These are phyloP conservation scores for Callorhinus ursinus DNA, from an alignment of 2,113 vertebrate genomes.

Conservation along the genomic window DNA sequence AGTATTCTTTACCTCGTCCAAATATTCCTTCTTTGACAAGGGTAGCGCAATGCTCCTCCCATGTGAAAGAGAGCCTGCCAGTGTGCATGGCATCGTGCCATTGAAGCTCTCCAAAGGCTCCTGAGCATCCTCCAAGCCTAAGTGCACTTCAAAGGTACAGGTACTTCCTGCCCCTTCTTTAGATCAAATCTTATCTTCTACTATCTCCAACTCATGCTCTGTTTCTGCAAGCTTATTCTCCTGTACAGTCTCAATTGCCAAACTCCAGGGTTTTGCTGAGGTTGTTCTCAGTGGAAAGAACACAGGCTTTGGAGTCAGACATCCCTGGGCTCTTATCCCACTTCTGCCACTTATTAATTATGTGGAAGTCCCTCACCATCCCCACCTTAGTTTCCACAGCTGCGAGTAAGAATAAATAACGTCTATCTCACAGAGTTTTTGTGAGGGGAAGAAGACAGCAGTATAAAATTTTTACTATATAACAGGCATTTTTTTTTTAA, in stretches of 20 bases:
- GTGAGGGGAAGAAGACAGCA: not conserved
- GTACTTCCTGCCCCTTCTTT: not conserved
- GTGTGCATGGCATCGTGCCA: not conserved
- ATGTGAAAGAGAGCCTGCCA: not conserved
- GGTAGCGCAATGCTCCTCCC: not conserved
- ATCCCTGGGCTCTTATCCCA: not conserved
- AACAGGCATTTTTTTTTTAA: not conserved
- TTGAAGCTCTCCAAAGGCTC: not conserved
- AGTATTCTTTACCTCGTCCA: not conserved
- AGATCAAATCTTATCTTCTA: not conserved
- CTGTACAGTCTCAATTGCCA: not conserved
- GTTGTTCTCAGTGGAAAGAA: not conserved
- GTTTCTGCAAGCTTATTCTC: not conserved
- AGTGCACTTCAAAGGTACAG: not conserved
- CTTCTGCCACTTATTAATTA: not conserved
- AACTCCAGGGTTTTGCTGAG: constrained; percentile 5
- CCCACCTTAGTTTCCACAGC: not conserved
- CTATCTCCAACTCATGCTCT: not conserved
- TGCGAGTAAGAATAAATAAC: not conserved
- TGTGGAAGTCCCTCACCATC: not conserved
- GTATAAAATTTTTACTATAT: not conserved
- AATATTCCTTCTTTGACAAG: not conserved
- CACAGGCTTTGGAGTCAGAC: not conserved
- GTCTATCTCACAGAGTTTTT: not conserved
- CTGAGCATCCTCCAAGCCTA: not conserved